Conservation (phyloP, 2,888 invertebrate genomes). For the Orchesella flavescens region DNA sequence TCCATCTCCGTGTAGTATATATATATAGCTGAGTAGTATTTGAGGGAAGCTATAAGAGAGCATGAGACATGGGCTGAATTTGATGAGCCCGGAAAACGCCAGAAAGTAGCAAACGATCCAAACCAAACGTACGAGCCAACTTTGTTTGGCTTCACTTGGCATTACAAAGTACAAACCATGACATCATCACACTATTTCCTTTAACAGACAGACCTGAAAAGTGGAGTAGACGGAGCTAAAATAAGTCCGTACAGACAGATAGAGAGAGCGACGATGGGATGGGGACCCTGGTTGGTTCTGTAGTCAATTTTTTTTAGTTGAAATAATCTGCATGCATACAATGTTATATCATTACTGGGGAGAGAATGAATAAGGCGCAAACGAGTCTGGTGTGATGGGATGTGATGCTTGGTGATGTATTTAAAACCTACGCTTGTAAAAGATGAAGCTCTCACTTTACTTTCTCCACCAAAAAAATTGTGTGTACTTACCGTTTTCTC, state of each 20-base stretch:
- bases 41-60: conserved; percentile 38
- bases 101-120: conserved; percentile 29
- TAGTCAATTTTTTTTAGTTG: neutral
- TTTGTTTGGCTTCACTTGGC: conserved; percentile 37
- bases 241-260: neutral
- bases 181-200: conserved; percentile 53
- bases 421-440: neutral
- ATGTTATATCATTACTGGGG: conserved; percentile 41
- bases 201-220: conserved; percentile 42
- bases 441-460: neutral
- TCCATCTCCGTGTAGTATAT: neutral
- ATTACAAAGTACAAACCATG: conserved; percentile 47
- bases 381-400: conserved; percentile 1
- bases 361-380: conserved; percentile 49
- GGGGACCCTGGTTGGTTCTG: neutral
- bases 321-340: conserved; percentile 56
- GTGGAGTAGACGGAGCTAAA: conserved; percentile 24
- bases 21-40: too few species aligned
- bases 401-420: neutral
- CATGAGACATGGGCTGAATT: conserved; percentile 61
- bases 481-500: conserved; percentile 1
- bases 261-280: neutral
- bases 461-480: neutral
- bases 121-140: conserved; percentile 15
- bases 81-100: conserved; percentile 56